A percentile compares a stretch with the other conserved stretches of the same genome.
phyloP scores from a whole-genome alignment of 2,797 vertebrate species.

The Poecilia picta region DNA sequence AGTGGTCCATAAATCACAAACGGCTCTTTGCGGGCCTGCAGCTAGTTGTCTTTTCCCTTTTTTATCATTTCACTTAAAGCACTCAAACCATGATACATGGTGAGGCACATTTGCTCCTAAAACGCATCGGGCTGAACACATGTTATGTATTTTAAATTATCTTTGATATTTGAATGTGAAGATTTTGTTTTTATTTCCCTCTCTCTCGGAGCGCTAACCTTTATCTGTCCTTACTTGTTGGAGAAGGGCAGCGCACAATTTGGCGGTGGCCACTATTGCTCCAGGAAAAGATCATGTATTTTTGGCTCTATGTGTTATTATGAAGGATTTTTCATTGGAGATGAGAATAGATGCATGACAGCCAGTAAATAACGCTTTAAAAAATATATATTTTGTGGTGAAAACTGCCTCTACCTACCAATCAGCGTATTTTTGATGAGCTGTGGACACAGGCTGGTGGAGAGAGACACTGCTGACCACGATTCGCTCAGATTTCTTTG shows the following conservation, averaged over 20 bases:
- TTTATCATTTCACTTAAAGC: conserved; percentile 68
- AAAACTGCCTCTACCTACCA: not conserved
- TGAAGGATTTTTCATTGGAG: not conserved
- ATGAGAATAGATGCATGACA: not conserved
- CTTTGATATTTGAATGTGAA: conserved; percentile 22
- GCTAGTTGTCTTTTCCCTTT: conserved; percentile 56
- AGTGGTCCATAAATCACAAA: conserved; percentile 74
- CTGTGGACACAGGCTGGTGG: not conserved
- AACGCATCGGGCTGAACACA: conserved; percentile 46
- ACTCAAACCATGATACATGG: conserved; percentile 34
- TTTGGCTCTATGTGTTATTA: not conserved
- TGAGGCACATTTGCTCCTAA: conserved; percentile 57
- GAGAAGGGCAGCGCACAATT: not conserved
- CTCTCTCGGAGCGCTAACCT: not conserved
- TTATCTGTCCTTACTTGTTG: not conserved
- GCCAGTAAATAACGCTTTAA: not conserved
- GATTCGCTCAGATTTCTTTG: not conserved
- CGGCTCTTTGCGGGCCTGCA: conserved; percentile 66
- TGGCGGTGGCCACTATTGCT: not conserved
- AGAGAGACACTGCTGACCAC: not conserved
- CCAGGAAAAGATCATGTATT: not conserved
- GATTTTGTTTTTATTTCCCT: conserved; percentile 13
- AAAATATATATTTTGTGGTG: too few relatives aligned
- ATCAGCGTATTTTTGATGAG: not conserved
- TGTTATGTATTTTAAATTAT: conserved; percentile 44